Percentiles rank a stretch among this genome's conserved stretches.
Conservation (phyloP, 1,140 invertebrate species). For the Drosophila simulans region DNA sequence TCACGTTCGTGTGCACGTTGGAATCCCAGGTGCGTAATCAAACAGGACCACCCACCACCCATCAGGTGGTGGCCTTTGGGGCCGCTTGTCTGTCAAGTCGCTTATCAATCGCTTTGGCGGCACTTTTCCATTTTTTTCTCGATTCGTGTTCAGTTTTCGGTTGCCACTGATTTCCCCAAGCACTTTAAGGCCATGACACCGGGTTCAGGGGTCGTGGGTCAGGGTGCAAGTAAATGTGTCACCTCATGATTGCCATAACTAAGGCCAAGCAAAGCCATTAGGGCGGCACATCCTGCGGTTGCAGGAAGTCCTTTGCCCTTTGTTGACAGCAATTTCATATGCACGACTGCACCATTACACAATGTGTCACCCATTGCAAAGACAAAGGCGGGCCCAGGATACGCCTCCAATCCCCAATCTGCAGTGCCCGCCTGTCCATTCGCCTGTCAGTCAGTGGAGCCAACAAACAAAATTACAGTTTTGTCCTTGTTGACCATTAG, state of each 20-base stretch:
- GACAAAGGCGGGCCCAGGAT: slow-evolving; percentile 37
- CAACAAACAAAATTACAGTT: slow-evolving; percentile 62
- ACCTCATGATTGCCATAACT: slow-evolving; percentile 54
- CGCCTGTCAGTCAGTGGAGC: slow-evolving; percentile 17
- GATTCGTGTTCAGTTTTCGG: slow-evolving; percentile 56
- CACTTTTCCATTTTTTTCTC: slow-evolving; percentile 58
- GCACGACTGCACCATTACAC: slow-evolving; percentile 68
- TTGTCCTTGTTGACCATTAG: slow-evolving; percentile 58
- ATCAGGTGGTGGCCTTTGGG: slow-evolving; percentile 8
- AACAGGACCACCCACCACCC: slow-evolving; percentile 7
- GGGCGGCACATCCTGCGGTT: slow-evolving; percentile 68
- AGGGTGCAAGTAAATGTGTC: slow-evolving; percentile 31
- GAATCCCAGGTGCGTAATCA: slow-evolving; percentile 70
- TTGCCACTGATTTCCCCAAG: slow-evolving; percentile 76
- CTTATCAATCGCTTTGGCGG: slow-evolving; percentile 48
- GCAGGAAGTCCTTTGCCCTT: slow-evolving; percentile 39
- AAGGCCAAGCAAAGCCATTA: slow-evolving; percentile 68
- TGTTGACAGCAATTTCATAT: slow-evolving; percentile 76
- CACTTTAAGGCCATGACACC: slow-evolving; percentile 44
- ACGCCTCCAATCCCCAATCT: slow-evolving; percentile 7
- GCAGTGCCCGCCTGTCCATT: too few relatives aligned
- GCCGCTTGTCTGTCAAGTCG: slow-evolving; percentile 13
- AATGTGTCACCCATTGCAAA: slow-evolving; percentile 54
- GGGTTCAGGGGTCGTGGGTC: not conserved
- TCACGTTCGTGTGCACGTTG: slow-evolving; percentile 5